Base-by-base conservation (phyloP, 2,888 invertebrate genomes). In the Anagyrus pseudococci region DNA sequence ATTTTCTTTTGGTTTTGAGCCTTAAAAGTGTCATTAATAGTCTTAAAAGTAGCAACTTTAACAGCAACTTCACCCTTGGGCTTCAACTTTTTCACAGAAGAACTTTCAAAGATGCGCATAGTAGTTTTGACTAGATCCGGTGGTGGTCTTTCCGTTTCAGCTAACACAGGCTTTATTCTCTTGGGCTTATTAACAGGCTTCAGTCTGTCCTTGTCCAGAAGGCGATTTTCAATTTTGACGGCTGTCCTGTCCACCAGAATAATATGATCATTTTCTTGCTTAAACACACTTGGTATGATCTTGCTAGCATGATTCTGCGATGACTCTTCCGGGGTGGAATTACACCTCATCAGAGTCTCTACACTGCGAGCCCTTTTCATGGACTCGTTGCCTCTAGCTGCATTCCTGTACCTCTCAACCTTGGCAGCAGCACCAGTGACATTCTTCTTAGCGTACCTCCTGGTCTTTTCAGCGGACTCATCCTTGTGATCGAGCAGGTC, bases 121-220 rank as follows among this genome's bases (percentile, higher is more conserved):
- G 93, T 90, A 65, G 93, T 90, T 73, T 92, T 92, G 64, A 96
- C 96, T 69, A 94, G 88, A 83, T 96, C 95, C 1, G 91, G 90
- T 19, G 95, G 94, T 1, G 96, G 96, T 52, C 93, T 85, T 74
- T 94, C 94, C 15, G 87, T 87, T 69, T 90, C 90, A 71, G 87
- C 87, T 73, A 90, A 84, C 49, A 89, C 82, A 1, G 85, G 89
- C 69, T 83, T 85, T 70, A 88, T 85, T 72, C 86, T 86, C 72
- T 89, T 85, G 69, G 86, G 85, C 77, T 83, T 82, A 71, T 86
- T 85, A 43, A 84, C 72, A 75, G 79, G 62, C 77, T 78, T 73
- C 75, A 80, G 66, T 73, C 83, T 70, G 75, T 83, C 67, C 69
- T 70, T 37, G 77, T 84, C 78, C 43, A 58, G 57, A 56, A 80